A percentile compares a stretch with the other conserved stretches of the same genome.
Evolutionary conservation across 2,888 invertebrate species (phyloP).

Genomic region (Oscheius onirici): DNA sequence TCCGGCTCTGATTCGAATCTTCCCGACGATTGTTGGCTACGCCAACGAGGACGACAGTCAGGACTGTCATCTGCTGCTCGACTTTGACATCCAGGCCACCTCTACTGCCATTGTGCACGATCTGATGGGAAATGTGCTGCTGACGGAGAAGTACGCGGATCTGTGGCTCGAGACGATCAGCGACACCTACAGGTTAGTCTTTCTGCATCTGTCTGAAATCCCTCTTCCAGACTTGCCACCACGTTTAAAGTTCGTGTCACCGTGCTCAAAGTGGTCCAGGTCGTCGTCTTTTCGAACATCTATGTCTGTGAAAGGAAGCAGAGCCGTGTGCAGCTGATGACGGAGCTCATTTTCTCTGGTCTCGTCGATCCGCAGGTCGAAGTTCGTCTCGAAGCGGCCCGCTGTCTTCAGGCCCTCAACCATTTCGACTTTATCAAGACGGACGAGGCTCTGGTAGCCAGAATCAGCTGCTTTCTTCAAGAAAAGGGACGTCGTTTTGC

Average conservation of each 20-base stretch:
- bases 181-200: background rate
- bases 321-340: background rate
- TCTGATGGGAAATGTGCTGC: slow-evolving; percentile 37
- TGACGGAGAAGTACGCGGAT: slow-evolving; percentile 34
- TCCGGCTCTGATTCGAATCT: slow-evolving; percentile 33
- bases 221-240: too few species aligned
- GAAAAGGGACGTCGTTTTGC: background rate
- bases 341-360: slow-evolving; percentile 34
- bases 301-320: slow-evolving; percentile 34
- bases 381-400: slow-evolving; percentile 45
- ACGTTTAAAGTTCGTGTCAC: slow-evolving; percentile 38
- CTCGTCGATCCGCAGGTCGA: slow-evolving; percentile 35
- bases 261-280: slow-evolving; percentile 43
- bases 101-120: slow-evolving; percentile 35
- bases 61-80: background rate
- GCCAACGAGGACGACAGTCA: slow-evolving; percentile 21
- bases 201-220: background rate
- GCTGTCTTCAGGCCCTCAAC: slow-evolving; percentile 41
- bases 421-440: slow-evolving; percentile 44
- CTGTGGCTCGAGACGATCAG: slow-evolving; percentile 23
- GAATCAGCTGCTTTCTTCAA: background rate
- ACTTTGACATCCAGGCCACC: slow-evolving; percentile 39
- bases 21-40: slow-evolving; percentile 42
- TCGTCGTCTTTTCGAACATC: slow-evolving; percentile 50
- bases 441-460: slow-evolving; percentile 3